These are phyloP conservation scores for Ellobium chinense DNA, from an alignment of 2,888 invertebrate species.

Conservation along the genomic window DNA sequence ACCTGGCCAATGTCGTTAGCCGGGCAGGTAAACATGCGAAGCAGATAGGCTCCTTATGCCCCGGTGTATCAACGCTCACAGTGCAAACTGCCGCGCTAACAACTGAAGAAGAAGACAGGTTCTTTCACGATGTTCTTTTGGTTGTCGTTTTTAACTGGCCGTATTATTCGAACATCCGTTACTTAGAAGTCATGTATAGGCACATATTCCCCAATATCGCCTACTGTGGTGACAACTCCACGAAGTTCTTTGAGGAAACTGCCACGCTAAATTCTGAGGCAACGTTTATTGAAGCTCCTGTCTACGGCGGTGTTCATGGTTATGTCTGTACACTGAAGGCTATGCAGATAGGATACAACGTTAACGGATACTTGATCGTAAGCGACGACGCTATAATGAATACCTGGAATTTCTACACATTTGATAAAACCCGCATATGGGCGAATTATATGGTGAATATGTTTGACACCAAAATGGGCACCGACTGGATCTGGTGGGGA, in stretches of 20 bases:
- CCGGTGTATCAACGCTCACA: not conserved
- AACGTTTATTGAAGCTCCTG: slow-evolving; percentile 10
- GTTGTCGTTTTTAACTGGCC: slow-evolving; percentile 13
- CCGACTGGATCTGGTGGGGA: slow-evolving; percentile 15
- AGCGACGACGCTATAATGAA: slow-evolving; percentile 12
- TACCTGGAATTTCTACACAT: not conserved
- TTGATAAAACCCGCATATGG: slow-evolving; percentile 17
- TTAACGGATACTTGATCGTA: slow-evolving; percentile 6
- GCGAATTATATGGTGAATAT: not conserved
- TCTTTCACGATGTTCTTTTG: slow-evolving; percentile 18
- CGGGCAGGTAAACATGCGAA: not conserved
- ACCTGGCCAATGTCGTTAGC: not conserved
- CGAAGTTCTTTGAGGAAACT: not conserved
- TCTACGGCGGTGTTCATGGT: not conserved
- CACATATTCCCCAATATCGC: slow-evolving; percentile 14
- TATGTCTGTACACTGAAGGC: not conserved
- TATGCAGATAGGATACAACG: slow-evolving; percentile 18
- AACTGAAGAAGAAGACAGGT: not conserved
- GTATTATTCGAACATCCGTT: not conserved
- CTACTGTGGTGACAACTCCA: slow-evolving; percentile 10
- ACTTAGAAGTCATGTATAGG: not conserved
- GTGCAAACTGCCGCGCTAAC: not conserved
- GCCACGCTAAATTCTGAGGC: not conserved
- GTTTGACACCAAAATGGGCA: not conserved
- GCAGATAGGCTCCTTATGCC: not conserved